Evolutionary conservation across 1,140 invertebrate genomes (phyloP).

Genomic region (Choristoneura fumiferana): DNA sequence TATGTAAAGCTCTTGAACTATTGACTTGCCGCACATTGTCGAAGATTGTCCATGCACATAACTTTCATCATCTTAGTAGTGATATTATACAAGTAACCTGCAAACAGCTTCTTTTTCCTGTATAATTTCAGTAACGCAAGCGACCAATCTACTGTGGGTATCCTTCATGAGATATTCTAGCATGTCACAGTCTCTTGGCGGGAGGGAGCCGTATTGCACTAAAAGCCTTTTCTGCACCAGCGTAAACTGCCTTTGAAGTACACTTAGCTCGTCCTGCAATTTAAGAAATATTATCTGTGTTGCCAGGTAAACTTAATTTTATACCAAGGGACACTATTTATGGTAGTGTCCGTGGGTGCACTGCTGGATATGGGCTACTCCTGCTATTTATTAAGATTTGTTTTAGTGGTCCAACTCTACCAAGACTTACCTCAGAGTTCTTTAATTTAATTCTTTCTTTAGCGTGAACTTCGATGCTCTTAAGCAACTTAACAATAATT

Average conservation of each 20-base stretch:
- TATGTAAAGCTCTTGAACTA: too few relatives aligned
- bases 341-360: too few relatives aligned
- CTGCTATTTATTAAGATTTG: too few relatives aligned
- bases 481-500: slow-evolving; percentile 54
- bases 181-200: slow-evolving; percentile 84
- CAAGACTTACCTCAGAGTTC: slow-evolving; percentile 44
- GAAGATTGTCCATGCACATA: too few relatives aligned
- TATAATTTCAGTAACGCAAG: slow-evolving; percentile 70
- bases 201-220: slow-evolving; percentile 87
- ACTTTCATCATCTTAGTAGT: too few relatives aligned
- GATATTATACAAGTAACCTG: too few relatives aligned
- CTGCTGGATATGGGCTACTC: too few relatives aligned
- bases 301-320: too few relatives aligned
- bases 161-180: slow-evolving; percentile 86
- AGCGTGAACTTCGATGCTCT: slow-evolving; percentile 59
- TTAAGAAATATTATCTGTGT: too few relatives aligned
- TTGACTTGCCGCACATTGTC: too few relatives aligned
- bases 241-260: slow-evolving; percentile 84
- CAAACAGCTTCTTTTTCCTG: slow-evolving; percentile 42
- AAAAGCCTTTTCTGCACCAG: slow-evolving; percentile 86
- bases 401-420: too few relatives aligned
- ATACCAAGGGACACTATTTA: too few relatives aligned
- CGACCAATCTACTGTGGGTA: slow-evolving; percentile 82
- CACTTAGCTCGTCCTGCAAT: slow-evolving; percentile 80
- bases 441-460: slow-evolving; percentile 58